A percentile compares a stretch with the other conserved stretches of the same genome.
phyloP scores from a whole-genome alignment of 2,797 vertebrate species.

The Phylloscopus collybita region DNA sequence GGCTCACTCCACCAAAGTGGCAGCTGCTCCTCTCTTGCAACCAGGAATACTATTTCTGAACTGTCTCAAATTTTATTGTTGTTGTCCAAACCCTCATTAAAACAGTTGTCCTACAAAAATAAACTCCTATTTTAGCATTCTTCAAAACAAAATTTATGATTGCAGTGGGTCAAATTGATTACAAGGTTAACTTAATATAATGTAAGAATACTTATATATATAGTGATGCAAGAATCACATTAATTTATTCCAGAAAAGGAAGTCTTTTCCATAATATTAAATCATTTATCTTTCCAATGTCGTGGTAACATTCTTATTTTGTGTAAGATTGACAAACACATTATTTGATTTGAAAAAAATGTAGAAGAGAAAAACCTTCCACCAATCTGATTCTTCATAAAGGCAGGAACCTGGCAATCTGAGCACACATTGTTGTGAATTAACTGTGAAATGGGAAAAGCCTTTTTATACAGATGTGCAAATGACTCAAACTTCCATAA shows the following conservation, averaged over 20 bases:
- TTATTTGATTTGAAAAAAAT: not conserved
- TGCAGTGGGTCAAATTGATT: not conserved
- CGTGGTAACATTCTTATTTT: not conserved
- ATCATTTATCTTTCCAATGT: not conserved
- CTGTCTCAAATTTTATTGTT: slow-evolving; percentile 26
- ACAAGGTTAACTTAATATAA: not conserved
- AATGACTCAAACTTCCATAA: not conserved
- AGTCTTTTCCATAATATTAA: not conserved
- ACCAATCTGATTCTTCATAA: not conserved
- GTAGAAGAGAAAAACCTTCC: not conserved
- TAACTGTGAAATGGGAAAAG: not conserved
- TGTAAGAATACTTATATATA: not conserved
- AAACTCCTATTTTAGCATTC: not conserved
- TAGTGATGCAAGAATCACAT: not conserved
- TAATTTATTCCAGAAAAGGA: not conserved
- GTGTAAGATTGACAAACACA: not conserved
- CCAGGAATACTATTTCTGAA: not conserved
- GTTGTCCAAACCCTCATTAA: slow-evolving; percentile 33
- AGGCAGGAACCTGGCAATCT: not conserved
- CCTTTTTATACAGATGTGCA: not conserved
- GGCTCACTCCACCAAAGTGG: not conserved
- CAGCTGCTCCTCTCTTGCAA: not conserved
- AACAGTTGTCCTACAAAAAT: slow-evolving; percentile 56
- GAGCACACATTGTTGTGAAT: not conserved
- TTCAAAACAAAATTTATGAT: not conserved